Evolutionary conservation across 2,888 invertebrate species (phyloP), one percentile per base, ranked within the genome.

Genomic region (Hemithea aestivaria): DNA sequence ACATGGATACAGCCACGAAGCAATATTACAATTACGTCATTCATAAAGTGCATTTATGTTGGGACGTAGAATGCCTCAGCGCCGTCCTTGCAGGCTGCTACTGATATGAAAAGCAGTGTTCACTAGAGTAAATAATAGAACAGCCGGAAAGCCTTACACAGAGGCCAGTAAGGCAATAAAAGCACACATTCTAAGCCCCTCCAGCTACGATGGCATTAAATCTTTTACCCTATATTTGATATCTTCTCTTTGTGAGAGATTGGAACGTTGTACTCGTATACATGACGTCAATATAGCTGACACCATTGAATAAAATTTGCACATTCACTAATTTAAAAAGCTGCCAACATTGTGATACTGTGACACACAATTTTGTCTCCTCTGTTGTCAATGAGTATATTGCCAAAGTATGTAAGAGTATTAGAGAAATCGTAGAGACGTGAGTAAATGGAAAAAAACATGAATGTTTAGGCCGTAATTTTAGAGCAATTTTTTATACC

Each of bases 41-140:
- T 77, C 72, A 73, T 74, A 71, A 73, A 74, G 70, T 77, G 72
- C 74, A 82, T 78, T 76, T 77, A 70, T 69, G 69, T 67, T 60
- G 57, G 60, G 66, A 69, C 16, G 16, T 16, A 16, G 16, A 16
- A 2, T 16, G 63, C 63, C 58, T 58, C 70, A 62, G 63, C 67
- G 68, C 61, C 66, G 73, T 75, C 73, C 76, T 76, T 77, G 69
- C 65, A 59, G 64, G 63, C 77, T 83, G 82, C 67, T 76, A 53
- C 68, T 83, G 82, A 82, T 79, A 72, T 82, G 81, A 83, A 84
- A 83, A 82, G 79, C 79, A 70, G 72, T 78, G 77, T 76, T 72
- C 73, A 58, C 66, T 71, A 58, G 45, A 69, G 63, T 69, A 80
- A 77, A 83, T 83, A 82, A 83, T 79, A 73, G 68, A 72, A 58